Base-by-base conservation (phyloP, 2,797 vertebrate species). In the Aplochiton taeniatus region DNA sequence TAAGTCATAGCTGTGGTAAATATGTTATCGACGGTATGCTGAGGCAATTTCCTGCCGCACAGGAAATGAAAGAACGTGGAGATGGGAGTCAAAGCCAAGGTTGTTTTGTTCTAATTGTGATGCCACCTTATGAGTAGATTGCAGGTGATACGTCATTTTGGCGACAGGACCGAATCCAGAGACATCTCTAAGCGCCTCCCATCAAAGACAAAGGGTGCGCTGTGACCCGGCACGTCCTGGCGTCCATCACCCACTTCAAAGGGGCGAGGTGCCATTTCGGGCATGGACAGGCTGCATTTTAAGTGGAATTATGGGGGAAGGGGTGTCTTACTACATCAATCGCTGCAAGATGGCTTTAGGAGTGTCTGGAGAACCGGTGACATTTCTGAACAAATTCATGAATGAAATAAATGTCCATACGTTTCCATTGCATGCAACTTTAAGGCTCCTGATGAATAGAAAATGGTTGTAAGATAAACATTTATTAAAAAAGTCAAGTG, bases 51-150 rank as follows among this genome's bases (percentile, higher is more conserved):
- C 96, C 96, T 94, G 93, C 80, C 61, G 11, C 72, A 79, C 90
- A 95, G 96, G 97, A 99, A 96, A 99, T 99, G 93, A 98, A 97
- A 96, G 84, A 68, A 75, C 78, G 65, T 31, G 1, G 73, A 73
- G 70, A 50, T 17, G 43, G 52, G 68, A 13, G 56, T 45, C 52
- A 17, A 42, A 14, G 65, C 79, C 66, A 8, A 7, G 31, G 62
- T 49, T 12, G 70, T 87, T 91, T 89, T 91, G 84, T 89, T 87
- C 76, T 72, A 13, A 17, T 46, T 70, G 60, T 68, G 77, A 49
- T 18, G 68, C 64, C 43, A 70, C 71, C 74, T 91, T 88, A 92
- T 89, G 85, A 91, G 76, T 75, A 73, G 89, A 92, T 91, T 11
- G 72, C 62, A 70, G 80, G 74, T 74, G 88, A 91, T 90, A 87